Conservation (phyloP, 2,888 invertebrate species). For the Dryococelus australis region DNA sequence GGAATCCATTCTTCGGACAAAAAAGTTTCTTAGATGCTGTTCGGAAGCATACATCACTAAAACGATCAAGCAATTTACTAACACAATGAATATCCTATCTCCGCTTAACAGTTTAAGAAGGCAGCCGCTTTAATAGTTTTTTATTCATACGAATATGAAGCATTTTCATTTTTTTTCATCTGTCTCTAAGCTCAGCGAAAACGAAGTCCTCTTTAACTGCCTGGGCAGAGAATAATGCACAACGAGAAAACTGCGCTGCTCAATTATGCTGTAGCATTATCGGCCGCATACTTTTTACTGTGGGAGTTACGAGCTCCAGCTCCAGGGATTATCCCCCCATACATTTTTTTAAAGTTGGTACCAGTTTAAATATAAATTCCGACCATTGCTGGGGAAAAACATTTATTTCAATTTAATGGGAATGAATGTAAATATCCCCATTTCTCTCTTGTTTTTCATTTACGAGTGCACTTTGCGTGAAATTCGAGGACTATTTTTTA, state of each 20-base stretch:
- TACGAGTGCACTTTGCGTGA: not conserved
- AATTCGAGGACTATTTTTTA: not conserved
- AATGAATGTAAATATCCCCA: not conserved
- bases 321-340: not conserved
- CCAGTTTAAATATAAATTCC: constrained; percentile 9
- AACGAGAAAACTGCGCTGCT: not conserved
- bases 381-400: not conserved
- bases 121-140: too few relatives aligned
- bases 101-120: too few relatives aligned
- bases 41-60: too few relatives aligned
- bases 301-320: not conserved
- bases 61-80: too few relatives aligned
- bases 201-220: not conserved
- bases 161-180: too few relatives aligned
- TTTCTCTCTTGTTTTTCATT: constrained; percentile 7
- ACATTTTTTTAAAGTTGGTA: not conserved
- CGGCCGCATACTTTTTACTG: not conserved
- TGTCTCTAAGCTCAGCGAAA: too few relatives aligned
- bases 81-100: too few relatives aligned
- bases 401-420: not conserved
- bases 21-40: too few relatives aligned
- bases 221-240: not conserved
- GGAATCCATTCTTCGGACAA: too few relatives aligned
- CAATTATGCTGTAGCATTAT: not conserved
- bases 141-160: too few relatives aligned